Base-by-base conservation (phyloP, 1,140 invertebrate genomes). In the Saccostrea echinata region DNA sequence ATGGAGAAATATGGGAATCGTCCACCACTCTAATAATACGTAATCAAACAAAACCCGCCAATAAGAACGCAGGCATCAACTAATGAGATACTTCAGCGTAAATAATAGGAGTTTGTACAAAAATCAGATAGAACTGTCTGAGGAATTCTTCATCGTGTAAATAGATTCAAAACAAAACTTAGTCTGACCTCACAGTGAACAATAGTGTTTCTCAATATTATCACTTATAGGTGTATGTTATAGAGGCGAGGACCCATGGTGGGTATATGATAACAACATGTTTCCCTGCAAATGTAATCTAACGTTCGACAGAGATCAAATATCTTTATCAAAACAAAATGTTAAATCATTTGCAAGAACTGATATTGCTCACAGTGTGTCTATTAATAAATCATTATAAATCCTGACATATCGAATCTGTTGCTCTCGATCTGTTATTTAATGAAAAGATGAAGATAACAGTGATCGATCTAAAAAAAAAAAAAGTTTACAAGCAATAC, bases 271-370 rank as follows among this genome's bases (percentile, higher is more conserved):
- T 18, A 71, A 9, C 68, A 71, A 27, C 16, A 18, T 13, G 55
- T 57, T 43, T 43, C 35, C 35, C 35, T 43, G 35, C 35, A 43
- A 43, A 21, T 61, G 57, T 21, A 61, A 61, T 61, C 57, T 18
- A n/a, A n/a, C 57, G 57, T n/a, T 24, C 16, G 57, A 61, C 57
- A 61, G 57, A 18, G 57, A 61, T 61, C 57, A 71, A 30, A 30
- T 71, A 68, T 30, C 68, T 24, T 30, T 71, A 24, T 71, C 68
- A 71, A 30, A 30, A 71, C 68, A 71, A 71, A 71, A 71, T 71
- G 68, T 71, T 71, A 33, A 71, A 24, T 71, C 68, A 33, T 13
- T 71, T 24, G 68, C 9, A 71, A 71, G 27, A 33, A 33, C 68
- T 27, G n/a, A 27, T 71, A 71, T 71, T 71, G 68, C 68, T 9